Percentiles rank a stretch among this genome's conserved stretches.
phyloP scores from a whole-genome alignment of 2,888 invertebrate genomes.

The Taenaris catops region DNA sequence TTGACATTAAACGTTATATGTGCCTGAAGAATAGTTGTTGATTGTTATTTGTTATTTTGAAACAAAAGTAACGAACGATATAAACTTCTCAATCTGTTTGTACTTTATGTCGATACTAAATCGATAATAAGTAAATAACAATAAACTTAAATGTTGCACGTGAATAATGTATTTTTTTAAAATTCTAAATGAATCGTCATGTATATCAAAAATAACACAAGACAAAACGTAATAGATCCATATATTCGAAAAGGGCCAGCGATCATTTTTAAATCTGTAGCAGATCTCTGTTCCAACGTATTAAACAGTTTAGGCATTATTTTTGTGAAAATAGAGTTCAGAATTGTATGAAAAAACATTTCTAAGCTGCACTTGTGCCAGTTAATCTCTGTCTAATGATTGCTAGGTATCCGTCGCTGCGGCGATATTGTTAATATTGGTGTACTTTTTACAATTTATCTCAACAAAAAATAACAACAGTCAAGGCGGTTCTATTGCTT shows the following conservation, averaged over 20 bases:
- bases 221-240: slow-evolving; percentile 64
- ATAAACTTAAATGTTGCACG: too few species aligned
- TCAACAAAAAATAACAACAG: slow-evolving; percentile 1
- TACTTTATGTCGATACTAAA: too few species aligned
- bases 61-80: too few species aligned
- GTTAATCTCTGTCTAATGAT: slow-evolving; percentile 30
- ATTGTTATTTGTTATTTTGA: too few species aligned
- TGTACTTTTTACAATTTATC: slow-evolving; percentile 1
- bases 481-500: too few species aligned
- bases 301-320: slow-evolving; percentile 27
- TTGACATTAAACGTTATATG: too few species aligned
- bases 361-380: slow-evolving; percentile 9
- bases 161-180: too few species aligned
- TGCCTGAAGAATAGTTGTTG: too few species aligned
- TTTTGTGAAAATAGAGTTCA: slow-evolving; percentile 30
- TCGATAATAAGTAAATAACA: too few species aligned
- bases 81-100: too few species aligned
- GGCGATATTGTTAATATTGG: slow-evolving; percentile 6
- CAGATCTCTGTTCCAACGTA: slow-evolving; percentile 25
- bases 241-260: slow-evolving; percentile 58
- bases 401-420: slow-evolving; percentile 18
- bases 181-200: slow-evolving; percentile 46
- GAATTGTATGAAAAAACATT: slow-evolving; percentile 26
- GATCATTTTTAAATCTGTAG: slow-evolving; percentile 28
- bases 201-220: slow-evolving; percentile 47